Base-by-base conservation (phyloP, 2,797 vertebrate species). In the Xenopus petersii region DNA sequence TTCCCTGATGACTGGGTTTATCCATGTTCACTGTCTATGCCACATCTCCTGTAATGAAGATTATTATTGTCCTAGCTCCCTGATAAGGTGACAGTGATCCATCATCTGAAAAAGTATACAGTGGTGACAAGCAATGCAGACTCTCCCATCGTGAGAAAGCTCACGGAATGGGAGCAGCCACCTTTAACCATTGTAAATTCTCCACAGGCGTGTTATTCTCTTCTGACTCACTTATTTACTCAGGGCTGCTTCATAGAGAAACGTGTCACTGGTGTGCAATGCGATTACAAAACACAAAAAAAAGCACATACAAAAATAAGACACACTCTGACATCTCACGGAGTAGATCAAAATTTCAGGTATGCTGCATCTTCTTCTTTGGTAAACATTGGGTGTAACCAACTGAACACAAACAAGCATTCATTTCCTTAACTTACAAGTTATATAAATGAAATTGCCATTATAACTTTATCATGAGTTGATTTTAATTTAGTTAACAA, bases 41-140 rank as follows among this genome's bases (percentile, higher is more conserved):
- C 49, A 16, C 26, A 15, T 15, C 42, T 62, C 12, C 6, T 47
- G 24, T 51, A 60, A 42, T 16, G 9, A 49, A 49, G 17, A 26
- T 59, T 17, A 26, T 2, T 49, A 51, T 51, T 42, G 36, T 6
- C 5, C 8, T 42, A 67, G 55, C 54, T 71, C 12, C 49, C 26
- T 76, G 63, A 77, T 67, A 72, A 67, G 48, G 56, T 68, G 64
- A 63, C 36, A 77, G 42, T 55, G 56, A 77, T 77, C 64, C 64
- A 72, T 77, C 75, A 77, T 47, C n/a, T 33, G 60, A 9, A 15
- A 55, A 65, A 64, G 71, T 55, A 73, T 63, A 77, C 64, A 54
- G 49, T n/a, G 8, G n/a, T 73, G 75, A 77, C 70, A 72, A 17
- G 58, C 54, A 26, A 17, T 17, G 33, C 69, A 47, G 59, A 67